phyloP scores from a whole-genome alignment of 1,140 invertebrate genomes.

The Lutraria rhynchaena region DNA sequence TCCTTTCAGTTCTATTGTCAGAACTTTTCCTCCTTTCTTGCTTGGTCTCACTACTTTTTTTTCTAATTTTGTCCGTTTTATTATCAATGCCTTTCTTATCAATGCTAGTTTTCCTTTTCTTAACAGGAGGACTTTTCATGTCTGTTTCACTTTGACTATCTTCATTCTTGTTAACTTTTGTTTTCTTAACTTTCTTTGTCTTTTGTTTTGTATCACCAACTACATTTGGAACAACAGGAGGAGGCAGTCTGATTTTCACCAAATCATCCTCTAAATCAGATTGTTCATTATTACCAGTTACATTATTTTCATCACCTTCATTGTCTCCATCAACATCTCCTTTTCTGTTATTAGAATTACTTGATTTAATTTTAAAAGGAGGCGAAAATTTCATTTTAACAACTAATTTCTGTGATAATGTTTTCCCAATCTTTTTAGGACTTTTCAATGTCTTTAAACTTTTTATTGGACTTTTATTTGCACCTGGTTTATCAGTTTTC shows the following conservation, averaged over 20 bases:
- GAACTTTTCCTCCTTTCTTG: constrained; percentile 35
- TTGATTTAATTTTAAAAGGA: constrained; percentile 22
- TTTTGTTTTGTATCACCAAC: constrained; percentile 7
- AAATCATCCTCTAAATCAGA: constrained; percentile 37
- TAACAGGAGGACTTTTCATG: constrained; percentile 4
- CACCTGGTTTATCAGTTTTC: too few relatives aligned
- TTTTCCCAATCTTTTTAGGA: constrained; percentile 52
- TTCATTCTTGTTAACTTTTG: not conserved
- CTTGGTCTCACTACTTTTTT: constrained; percentile 24
- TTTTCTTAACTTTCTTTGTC: constrained; percentile 3
- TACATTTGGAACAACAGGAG: not conserved
- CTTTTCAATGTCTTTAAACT: constrained; percentile 30
- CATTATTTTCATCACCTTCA: not conserved
- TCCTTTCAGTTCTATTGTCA: constrained; percentile 18
- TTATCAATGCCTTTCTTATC: constrained; percentile 13
- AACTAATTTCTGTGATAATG: constrained; percentile 54
- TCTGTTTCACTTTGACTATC: not conserved
- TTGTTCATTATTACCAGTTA: constrained; percentile 1
- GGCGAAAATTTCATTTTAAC: constrained; percentile 59
- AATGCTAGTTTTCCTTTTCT: constrained; percentile 21
- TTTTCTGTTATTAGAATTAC: not conserved
- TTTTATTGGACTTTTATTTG: not conserved
- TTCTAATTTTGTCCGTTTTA: not conserved
- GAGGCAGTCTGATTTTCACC: constrained; percentile 31
- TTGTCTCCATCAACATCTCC: not conserved